Percentiles rank a stretch among this genome's conserved stretches.
phyloP scores from a whole-genome alignment of 2,888 invertebrate genomes.

The Diarsia dahlii region DNA sequence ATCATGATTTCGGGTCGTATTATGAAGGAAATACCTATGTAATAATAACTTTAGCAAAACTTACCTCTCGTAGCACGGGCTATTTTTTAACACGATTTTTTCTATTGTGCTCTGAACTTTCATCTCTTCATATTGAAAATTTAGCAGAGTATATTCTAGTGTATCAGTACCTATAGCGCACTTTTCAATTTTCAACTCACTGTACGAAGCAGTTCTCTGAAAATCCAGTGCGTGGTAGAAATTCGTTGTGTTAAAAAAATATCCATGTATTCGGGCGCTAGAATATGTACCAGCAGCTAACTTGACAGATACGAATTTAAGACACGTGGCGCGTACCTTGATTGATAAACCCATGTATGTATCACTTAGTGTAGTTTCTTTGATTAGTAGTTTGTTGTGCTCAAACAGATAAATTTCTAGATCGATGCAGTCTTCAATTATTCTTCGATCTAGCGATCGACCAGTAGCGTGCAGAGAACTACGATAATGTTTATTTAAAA shows the following conservation, averaged over 20 bases:
- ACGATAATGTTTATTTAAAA: background rate
- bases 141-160: background rate
- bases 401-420: conserved; percentile 42
- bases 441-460: conserved; percentile 32
- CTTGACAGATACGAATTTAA: conserved; percentile 10
- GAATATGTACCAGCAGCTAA: background rate
- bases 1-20: background rate
- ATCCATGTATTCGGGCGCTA: background rate
- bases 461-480: conserved; percentile 21
- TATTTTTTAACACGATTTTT: background rate
- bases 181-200: background rate
- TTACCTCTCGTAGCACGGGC: background rate
- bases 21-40: background rate
- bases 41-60: background rate
- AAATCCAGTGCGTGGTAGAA: background rate
- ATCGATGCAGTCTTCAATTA: conserved; percentile 32
- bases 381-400: conserved; percentile 33
- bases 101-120: background rate
- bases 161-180: background rate
- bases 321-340: background rate
- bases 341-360: background rate
- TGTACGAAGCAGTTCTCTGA: background rate
- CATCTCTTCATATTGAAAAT: background rate
- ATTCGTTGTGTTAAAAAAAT: background rate
- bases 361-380: conserved; percentile 12